Conservation (phyloP, 2,797 vertebrate species). For the Artibeus jamaicensis region DNA sequence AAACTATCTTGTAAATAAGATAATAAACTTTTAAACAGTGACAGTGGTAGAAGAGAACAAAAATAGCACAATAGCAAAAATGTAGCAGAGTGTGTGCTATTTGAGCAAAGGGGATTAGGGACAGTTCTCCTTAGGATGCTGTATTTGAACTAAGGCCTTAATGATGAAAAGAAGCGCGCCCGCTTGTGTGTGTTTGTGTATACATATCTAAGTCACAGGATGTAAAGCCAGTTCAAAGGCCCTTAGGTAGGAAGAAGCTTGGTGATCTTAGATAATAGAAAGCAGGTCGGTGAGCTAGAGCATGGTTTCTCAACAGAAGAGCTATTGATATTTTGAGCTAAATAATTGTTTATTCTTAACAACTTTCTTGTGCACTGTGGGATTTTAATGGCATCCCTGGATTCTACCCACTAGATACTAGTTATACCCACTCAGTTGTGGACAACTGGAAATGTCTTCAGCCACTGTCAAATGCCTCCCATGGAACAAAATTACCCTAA, state of each 20-base stretch:
- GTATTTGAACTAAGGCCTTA: background rate
- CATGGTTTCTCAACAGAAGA: background rate
- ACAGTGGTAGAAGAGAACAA: background rate
- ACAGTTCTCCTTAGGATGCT: background rate
- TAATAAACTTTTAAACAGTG: background rate
- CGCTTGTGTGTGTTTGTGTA: background rate
- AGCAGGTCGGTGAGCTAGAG: background rate
- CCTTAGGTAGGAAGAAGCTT: background rate
- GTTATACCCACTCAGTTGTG: background rate
- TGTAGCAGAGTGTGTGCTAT: background rate
- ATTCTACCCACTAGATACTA: background rate
- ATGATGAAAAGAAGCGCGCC: background rate
- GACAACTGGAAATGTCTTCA: background rate
- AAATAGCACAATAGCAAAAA: background rate
- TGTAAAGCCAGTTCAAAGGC: background rate
- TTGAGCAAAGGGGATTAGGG: background rate
- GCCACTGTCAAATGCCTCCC: background rate
- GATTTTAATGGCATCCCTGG: background rate
- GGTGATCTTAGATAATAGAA: background rate
- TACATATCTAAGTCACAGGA: background rate
- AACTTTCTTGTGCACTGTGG: background rate
- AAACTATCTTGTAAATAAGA: background rate
- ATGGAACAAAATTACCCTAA: background rate
- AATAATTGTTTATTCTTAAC: background rate
- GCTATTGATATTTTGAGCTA: background rate